Conservation (phyloP, 2,888 invertebrate species). For the Caenorhabditis uteleia region DNA sequence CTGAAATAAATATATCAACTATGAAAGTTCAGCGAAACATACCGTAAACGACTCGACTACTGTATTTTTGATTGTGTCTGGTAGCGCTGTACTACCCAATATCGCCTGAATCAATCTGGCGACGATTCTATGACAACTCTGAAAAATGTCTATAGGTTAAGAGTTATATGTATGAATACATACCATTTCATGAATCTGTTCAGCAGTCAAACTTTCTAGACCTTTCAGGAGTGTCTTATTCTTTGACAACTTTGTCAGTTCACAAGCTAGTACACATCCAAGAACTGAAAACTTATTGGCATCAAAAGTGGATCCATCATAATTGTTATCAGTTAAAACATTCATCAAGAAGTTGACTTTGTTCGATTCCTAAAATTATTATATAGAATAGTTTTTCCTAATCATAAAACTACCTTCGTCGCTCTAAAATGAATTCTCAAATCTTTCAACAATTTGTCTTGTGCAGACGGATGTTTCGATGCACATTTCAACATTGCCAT, state of each 20-base stretch:
- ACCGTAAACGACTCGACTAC: constrained; percentile 39
- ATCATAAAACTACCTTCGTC: constrained; percentile 14
- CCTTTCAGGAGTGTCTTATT: constrained; percentile 37
- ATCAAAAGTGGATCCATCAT: constrained; percentile 28
- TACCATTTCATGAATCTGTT: constrained; percentile 37
- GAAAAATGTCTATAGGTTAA: background rate
- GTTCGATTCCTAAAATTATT: constrained; percentile 20
- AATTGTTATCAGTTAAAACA: constrained; percentile 44
- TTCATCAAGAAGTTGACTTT: constrained; percentile 46
- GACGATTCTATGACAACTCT: constrained; percentile 35
- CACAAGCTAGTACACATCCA: constrained; percentile 32
- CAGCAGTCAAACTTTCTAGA: constrained; percentile 19
- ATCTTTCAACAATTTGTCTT: constrained; percentile 36
- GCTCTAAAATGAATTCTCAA: constrained; percentile 35
- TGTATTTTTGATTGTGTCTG: constrained; percentile 29
- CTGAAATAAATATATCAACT: constrained; percentile 14
- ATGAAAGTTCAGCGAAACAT: background rate
- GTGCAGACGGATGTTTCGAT: constrained; percentile 9
- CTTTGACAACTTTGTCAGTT: constrained; percentile 37
- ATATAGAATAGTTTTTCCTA: no score
- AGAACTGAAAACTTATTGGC: constrained; percentile 24
- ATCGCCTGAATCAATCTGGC: constrained; percentile 37
- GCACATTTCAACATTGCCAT: constrained; percentile 31
- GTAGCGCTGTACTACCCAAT: constrained; percentile 27
- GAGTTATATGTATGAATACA: background rate